Evolutionary conservation across 2,797 vertebrate species (phyloP).

Genomic region (Aldrovandia affinis): DNA sequence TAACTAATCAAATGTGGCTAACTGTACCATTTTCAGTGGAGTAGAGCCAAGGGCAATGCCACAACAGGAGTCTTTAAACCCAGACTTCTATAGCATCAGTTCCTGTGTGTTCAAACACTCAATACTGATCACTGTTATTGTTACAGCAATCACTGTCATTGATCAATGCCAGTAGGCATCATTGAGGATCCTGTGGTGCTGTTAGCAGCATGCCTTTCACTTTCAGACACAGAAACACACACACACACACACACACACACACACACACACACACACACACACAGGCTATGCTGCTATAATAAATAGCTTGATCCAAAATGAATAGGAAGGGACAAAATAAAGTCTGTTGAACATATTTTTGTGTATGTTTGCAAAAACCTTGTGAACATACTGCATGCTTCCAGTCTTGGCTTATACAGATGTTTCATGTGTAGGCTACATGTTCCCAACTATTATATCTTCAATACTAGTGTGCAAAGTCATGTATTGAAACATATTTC

Average conservation of each 20-base stretch:
- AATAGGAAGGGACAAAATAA: too few species aligned
- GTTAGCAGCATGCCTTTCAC: not conserved
- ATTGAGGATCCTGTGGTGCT: conserved; percentile 16
- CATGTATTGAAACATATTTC: not conserved
- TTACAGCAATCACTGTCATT: conserved; percentile 49
- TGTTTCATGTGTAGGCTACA: too few species aligned
- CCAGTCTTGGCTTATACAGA: too few species aligned
- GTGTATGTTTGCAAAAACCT: too few species aligned
- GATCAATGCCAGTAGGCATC: conserved; percentile 50
- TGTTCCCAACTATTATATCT: too few species aligned
- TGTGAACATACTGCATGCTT: too few species aligned
- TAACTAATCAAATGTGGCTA: conserved; percentile 5
- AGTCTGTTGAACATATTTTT: too few species aligned
- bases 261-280: too few species aligned
- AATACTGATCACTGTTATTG: conserved; percentile 44
- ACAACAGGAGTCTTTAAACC: not conserved
- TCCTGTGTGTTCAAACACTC: conserved; percentile 1
- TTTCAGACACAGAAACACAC: not conserved
- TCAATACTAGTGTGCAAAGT: not conserved
- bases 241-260: too few species aligned
- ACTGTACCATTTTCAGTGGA: not conserved
- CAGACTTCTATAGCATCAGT: not conserved
- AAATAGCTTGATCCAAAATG: not conserved
- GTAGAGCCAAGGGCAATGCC: not conserved
- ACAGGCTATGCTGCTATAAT: too few species aligned